Evolutionary conservation across 1,140 invertebrate species (phyloP).

Genomic region (Leptinotarsa lineolata): DNA sequence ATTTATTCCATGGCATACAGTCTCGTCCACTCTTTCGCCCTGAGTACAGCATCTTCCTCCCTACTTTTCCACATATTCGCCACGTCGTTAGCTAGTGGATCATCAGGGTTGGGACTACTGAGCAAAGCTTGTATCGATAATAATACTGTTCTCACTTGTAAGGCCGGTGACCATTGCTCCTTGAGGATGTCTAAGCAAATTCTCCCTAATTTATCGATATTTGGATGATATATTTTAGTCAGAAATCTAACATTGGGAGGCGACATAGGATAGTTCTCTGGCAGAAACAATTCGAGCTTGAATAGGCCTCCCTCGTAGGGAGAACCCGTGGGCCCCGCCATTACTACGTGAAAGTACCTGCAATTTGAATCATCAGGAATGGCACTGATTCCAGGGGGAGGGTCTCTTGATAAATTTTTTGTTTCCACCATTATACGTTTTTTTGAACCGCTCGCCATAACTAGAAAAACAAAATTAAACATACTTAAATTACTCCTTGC

Average conservation of each 20-base stretch:
- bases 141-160: slow-evolving; percentile 79
- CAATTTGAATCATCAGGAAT: slow-evolving; percentile 76
- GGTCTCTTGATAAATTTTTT: slow-evolving; percentile 56
- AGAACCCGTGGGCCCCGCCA: slow-evolving; percentile 67
- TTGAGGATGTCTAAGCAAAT: slow-evolving; percentile 82
- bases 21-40: slow-evolving; percentile 76
- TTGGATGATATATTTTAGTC: slow-evolving; percentile 83
- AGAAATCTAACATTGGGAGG: slow-evolving; percentile 78
- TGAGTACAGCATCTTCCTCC: slow-evolving; percentile 74
- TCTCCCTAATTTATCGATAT: slow-evolving; percentile 79
- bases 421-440: slow-evolving; percentile 54
- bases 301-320: slow-evolving; percentile 80
- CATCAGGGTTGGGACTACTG: slow-evolving; percentile 76
- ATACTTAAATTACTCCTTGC: neutral
- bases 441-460: slow-evolving; percentile 47
- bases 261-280: slow-evolving; percentile 80
- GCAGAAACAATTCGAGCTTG: slow-evolving; percentile 77
- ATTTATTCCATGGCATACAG: slow-evolving; percentile 61
- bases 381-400: slow-evolving; percentile 77
- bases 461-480: slow-evolving; percentile 15
- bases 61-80: slow-evolving; percentile 76
- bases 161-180: slow-evolving; percentile 82
- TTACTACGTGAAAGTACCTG: slow-evolving; percentile 76
- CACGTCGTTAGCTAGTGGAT: slow-evolving; percentile 74
- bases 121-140: slow-evolving; percentile 78